These are phyloP conservation scores for Solea solea DNA, from an alignment of 2,113 vertebrate species.

Conservation along the genomic window DNA sequence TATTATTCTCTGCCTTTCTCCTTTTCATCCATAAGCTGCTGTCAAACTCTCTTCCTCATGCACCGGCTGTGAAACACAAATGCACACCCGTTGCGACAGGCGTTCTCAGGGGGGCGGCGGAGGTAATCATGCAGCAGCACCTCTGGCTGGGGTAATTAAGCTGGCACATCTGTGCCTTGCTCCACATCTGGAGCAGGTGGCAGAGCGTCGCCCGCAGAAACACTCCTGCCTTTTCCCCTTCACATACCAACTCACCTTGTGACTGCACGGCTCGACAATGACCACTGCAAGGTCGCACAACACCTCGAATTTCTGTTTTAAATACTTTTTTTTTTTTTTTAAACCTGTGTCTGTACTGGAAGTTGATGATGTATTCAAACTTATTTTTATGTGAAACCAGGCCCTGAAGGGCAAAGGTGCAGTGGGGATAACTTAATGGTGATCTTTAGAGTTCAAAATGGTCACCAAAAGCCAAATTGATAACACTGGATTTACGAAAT, in stretches of 20 bases:
- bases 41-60: conserved; percentile 20
- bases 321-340: too few species aligned
- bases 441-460: neutral
- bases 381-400: neutral
- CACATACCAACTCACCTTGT: conserved; percentile 2
- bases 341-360: neutral
- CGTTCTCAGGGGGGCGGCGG: conserved; percentile 51
- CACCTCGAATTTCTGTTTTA: neutral
- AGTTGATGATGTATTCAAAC: neutral
- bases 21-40: neutral
- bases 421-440: neutral
- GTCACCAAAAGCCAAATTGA: too few species aligned
- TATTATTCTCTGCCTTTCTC: conserved; percentile 1
- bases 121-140: conserved; percentile 70
- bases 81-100: conserved; percentile 44
- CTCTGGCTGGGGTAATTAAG: conserved; percentile 79
- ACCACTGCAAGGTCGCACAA: conserved; percentile 22
- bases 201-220: conserved; percentile 39
- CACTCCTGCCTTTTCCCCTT: neutral
- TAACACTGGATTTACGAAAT: too few species aligned
- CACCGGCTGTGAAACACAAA: conserved; percentile 36
- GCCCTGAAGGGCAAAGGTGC: neutral
- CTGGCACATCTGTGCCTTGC: conserved; percentile 67
- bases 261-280: conserved; percentile 58
- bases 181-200: conserved; percentile 77